Conservation (phyloP, 2,113 vertebrate genomes). For the Myxocyprinus asiaticus region DNA sequence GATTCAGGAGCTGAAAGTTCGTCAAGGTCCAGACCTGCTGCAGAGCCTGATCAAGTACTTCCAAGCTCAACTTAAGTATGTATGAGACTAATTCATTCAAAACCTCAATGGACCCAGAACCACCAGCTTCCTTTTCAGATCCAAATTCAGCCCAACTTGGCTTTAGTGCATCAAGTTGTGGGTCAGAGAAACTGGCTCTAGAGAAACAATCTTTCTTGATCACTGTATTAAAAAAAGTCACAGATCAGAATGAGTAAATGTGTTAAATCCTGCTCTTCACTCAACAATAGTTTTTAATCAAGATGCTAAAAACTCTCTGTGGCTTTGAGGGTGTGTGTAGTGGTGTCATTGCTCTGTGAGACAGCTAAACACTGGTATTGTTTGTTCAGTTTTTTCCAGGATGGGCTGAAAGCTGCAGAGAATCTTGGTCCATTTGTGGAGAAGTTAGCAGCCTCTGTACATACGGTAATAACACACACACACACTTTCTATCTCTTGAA, state of each 20-base stretch:
- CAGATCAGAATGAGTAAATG: neutral
- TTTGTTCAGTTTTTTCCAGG: constrained; percentile 91
- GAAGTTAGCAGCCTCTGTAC: constrained; percentile 87
- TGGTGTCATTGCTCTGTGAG: neutral
- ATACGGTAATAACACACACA: constrained; percentile 74
- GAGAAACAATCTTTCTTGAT: too few species aligned
- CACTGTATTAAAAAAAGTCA: too few species aligned
- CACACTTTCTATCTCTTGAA: too few species aligned
- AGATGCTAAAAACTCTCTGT: neutral
- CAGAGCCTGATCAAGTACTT: constrained; percentile 98
- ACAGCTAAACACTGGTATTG: constrained; percentile 48
- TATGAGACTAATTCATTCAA: constrained; percentile 18
- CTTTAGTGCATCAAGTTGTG: too few species aligned
- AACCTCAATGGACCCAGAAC: too few species aligned
- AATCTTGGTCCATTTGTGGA: constrained; percentile 92
- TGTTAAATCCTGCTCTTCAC: neutral
- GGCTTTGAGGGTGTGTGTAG: constrained; percentile 23
- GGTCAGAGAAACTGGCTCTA: too few species aligned
- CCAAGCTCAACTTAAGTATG: constrained; percentile 94
- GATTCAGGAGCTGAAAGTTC: constrained; percentile 90
- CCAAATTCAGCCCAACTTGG: too few species aligned
- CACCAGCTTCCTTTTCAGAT: too few species aligned
- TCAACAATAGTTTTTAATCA: neutral
- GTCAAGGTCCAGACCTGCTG: constrained; percentile 93
- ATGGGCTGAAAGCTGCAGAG: constrained; percentile 94